A percentile compares a stretch with the other conserved stretches of the same genome.
Evolutionary conservation across 1,140 invertebrate genomes (phyloP).

Genomic region (Pomacea maculata): DNA sequence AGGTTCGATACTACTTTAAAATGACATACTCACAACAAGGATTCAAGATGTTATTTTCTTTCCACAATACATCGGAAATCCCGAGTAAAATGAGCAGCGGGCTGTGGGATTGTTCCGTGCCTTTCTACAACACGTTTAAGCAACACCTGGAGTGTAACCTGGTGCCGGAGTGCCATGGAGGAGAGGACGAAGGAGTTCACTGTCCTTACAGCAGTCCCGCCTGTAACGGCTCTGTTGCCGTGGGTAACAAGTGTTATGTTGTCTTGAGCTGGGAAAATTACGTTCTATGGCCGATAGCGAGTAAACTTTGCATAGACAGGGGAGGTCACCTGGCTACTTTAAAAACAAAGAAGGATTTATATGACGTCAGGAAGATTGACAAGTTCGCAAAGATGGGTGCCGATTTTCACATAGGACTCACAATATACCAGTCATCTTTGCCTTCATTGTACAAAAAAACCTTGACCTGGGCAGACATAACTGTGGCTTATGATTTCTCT

Average conservation of each 20-base stretch:
- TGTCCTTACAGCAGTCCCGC: constrained; percentile 8
- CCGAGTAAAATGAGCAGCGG: background rate
- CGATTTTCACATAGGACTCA: too few relatives aligned
- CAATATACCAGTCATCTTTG: too few relatives aligned
- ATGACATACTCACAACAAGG: background rate
- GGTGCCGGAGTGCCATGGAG: constrained; percentile 4
- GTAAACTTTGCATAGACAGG: background rate
- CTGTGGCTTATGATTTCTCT: too few relatives aligned
- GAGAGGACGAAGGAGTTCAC: background rate
- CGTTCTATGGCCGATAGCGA: background rate
- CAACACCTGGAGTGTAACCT: constrained; percentile 12
- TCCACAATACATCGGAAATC: background rate
- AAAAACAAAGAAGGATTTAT: background rate
- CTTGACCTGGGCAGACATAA: too few relatives aligned
- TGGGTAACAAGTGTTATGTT: background rate
- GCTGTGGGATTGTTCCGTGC: constrained; percentile 4
- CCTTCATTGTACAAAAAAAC: too few relatives aligned
- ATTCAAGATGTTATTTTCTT: background rate
- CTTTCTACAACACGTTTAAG: background rate
- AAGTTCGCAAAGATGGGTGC: background rate
- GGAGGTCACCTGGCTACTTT: background rate
- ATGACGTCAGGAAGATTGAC: background rate
- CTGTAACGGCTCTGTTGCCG: background rate
- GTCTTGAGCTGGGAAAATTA: background rate
- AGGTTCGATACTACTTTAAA: too few relatives aligned